phyloP scores from a whole-genome alignment of 2,888 invertebrate species.

The Sarcophaga rosellei region DNA sequence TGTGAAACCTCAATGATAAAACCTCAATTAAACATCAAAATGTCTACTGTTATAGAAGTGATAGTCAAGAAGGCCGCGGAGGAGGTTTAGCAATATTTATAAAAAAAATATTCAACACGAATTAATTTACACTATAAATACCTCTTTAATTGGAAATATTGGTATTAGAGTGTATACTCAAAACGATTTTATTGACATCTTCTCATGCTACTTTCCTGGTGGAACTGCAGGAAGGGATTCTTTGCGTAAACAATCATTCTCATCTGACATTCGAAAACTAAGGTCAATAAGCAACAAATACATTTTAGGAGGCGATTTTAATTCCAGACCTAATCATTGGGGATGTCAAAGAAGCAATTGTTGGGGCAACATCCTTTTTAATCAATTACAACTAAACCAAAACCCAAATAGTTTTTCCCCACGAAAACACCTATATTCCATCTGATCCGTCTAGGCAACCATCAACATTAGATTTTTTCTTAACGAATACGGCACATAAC shows the following conservation, averaged over 20 bases:
- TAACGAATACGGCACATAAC: not conserved
- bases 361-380: not conserved
- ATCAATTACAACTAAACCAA: not conserved
- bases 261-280: too few species aligned
- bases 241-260: too few species aligned
- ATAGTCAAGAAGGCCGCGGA: slow-evolving; percentile 14
- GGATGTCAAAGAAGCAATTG: not conserved
- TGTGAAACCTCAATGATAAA: slow-evolving; percentile 24
- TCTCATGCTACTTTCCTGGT: not conserved
- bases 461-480: not conserved
- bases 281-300: not conserved
- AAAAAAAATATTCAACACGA: slow-evolving; percentile 23
- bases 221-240: not conserved
- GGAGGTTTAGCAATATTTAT: slow-evolving; percentile 30
- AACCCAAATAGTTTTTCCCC: not conserved
- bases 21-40: slow-evolving; percentile 8
- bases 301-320: not conserved
- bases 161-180: not conserved
- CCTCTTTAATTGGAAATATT: not conserved
- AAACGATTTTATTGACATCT: not conserved
- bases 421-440: not conserved
- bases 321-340: not conserved
- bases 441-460: not conserved
- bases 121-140: not conserved
- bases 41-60: slow-evolving; percentile 14